Conservation (phyloP, 2,888 invertebrate genomes). For the Siphonodentalium dalli region DNA sequence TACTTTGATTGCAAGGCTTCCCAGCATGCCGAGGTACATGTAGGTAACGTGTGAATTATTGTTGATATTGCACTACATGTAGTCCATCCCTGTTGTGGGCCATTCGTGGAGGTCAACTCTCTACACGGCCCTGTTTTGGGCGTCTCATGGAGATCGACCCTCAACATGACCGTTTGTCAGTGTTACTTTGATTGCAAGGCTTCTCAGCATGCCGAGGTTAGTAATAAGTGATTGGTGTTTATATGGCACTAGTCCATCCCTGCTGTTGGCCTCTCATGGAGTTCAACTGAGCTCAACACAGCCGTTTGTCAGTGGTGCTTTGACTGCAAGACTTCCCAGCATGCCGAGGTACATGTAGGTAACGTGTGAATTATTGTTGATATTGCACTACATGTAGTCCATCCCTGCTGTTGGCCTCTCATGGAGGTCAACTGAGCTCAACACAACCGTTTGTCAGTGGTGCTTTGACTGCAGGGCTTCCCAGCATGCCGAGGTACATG, state of each 20-base stretch:
- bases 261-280: constrained; percentile 62
- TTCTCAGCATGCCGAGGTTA: constrained; percentile 63
- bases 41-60: too few relatives aligned
- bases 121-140: constrained; percentile 65
- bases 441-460: constrained; percentile 65
- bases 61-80: too few relatives aligned
- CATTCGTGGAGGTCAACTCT: constrained; percentile 62
- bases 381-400: too few relatives aligned
- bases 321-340: constrained; percentile 62
- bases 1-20: constrained; percentile 63
- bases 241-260: too few relatives aligned
- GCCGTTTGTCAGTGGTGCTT: constrained; percentile 66
- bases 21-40: constrained; percentile 66
- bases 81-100: too few relatives aligned
- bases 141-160: constrained; percentile 61
- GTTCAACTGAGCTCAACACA: constrained; percentile 63
- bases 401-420: too few relatives aligned
- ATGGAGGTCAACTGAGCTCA: constrained; percentile 64
- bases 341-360: constrained; percentile 64
- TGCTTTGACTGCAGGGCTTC: constrained; percentile 63
- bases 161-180: constrained; percentile 65
- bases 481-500: constrained; percentile 66
- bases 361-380: too few relatives aligned
- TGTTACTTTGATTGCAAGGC: constrained; percentile 65
- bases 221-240: too few relatives aligned